Base-by-base conservation (phyloP, 1,140 invertebrate species). In the Phthorimaea operculella region DNA sequence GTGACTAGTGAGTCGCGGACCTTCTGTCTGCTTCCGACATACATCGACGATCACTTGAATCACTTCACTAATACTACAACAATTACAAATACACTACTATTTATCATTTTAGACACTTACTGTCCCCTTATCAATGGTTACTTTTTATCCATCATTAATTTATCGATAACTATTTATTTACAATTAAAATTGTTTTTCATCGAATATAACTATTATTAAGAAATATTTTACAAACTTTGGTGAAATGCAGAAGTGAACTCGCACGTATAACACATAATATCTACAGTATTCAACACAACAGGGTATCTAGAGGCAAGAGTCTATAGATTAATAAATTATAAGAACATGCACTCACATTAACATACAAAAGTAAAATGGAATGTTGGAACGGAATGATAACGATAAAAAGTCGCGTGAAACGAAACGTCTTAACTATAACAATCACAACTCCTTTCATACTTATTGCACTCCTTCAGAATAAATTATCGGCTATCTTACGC, bases 171-270 rank as follows among this genome's bases (percentile, higher is more conserved):
- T 84, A 84, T 85, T 72, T 85, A 85, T 85, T 72, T 85, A 85
- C 82, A 85, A 73, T 81, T 80, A 80, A 84, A 82, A 79, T 80
- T 77, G 76, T 81, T 78, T 76, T 81, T 76, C 60, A 71, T 75
- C 73, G 74, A 83, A 77, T 83, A 72, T 79, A 78, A 78, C 77
- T 81, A 84, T 74, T 67, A 80, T 79, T 82, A 82, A 68, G 77
- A 83, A 77, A 77, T 84, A 84, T 82, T 83, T 82, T 85, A 85
- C 82, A 85, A 85, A 85, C 82, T 85, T 85, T 85, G 82, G 82
- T 85, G 79, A 81, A 76, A 79, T 79, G 76, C 79, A 75, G 68
- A 78, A 75, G 72, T 82, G 65, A 68, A 78, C 70, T 80, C 73
- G 76, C 73, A 76, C 74, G 64, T 78, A 61, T 72, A 77, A 79